Evolutionary conservation across 1,140 invertebrate genomes (phyloP), one percentile per base, ranked within the genome.

Genomic region (Neocloeon triangulifer): DNA sequence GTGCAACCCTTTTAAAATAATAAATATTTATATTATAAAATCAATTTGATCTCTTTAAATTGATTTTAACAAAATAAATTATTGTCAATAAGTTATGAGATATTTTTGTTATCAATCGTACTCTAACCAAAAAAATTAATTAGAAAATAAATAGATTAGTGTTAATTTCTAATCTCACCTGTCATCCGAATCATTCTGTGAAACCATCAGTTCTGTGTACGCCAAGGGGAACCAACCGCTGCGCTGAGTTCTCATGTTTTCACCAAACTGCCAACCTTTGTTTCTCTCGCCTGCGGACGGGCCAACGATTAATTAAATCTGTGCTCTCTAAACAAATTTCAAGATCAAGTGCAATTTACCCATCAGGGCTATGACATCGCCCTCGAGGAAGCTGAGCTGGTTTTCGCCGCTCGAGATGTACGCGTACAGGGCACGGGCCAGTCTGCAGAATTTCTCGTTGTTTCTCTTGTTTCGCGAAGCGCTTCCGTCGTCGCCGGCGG

Each of bases 191-290:
- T 29, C 27, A 29, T 18, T 18, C 2, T 14, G 7, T 10, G 27
- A 10, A 38, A 69, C 45, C 41, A 66, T 43, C 13, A 49, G 55
- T 53, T 89, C 84, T 19, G 84, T 89, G 44, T 91, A 94, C 7
- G 86, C 84, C 20, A 89, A 55, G 1, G 85, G 86, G 52, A 92
- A 91, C 86, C 86, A 92, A 10, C 86, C 86, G 36, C 80, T 76
- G 43, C 77, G 67, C 47, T 85, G 78, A 15, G 78, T 88, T 10
- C 82, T 61, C 36, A 84, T 52, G 53, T 92, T 91, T 49, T 91
- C 82, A 15, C 85, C 85, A 47, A 86, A 92, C 50, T 92, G 85
- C 85, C 85, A 94, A 25, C 86, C 85, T 49, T 88, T 86, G 44
- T 80, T 85, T 37, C 81, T 64, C 42, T 86, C 81, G 20, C 64